Evolutionary conservation across 2,113 vertebrate species (phyloP).

Genomic region (Zingel zingel): DNA sequence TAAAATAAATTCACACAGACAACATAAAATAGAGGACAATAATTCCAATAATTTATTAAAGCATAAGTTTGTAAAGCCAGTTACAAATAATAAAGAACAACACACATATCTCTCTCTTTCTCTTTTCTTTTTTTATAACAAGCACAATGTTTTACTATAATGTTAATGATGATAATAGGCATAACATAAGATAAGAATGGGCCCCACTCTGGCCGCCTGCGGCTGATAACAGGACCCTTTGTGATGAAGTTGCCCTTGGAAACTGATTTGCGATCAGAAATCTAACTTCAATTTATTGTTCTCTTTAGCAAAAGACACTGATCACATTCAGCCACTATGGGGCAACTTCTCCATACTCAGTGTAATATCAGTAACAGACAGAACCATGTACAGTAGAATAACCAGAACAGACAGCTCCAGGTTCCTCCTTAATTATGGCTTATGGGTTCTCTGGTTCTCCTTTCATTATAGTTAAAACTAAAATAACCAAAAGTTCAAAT

Average conservation of each 20-base stretch:
- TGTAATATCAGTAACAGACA: slow-evolving; percentile 76
- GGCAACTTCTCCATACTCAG: slow-evolving; percentile 66
- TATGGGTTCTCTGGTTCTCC: slow-evolving; percentile 48
- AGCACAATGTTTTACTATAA: slow-evolving; percentile 82
- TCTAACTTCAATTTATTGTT: not conserved
- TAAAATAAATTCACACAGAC: slow-evolving; percentile 39
- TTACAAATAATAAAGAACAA: slow-evolving; percentile 89
- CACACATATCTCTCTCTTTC: slow-evolving; percentile 79
- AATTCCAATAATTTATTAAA: slow-evolving; percentile 91
- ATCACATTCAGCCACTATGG: slow-evolving; percentile 49
- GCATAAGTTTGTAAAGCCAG: slow-evolving; percentile 92
- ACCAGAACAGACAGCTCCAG: slow-evolving; percentile 64
- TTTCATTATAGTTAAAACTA: slow-evolving; percentile 38
- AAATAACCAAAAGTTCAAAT: slow-evolving; percentile 42
- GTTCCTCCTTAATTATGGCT: slow-evolving; percentile 64
- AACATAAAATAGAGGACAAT: slow-evolving; percentile 56
- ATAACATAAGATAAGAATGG: slow-evolving; percentile 79
- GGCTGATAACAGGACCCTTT: slow-evolving; percentile 87
- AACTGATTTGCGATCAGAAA: slow-evolving; percentile 57
- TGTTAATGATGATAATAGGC: slow-evolving; percentile 72
- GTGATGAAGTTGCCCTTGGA: slow-evolving; percentile 64
- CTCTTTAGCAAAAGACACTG: slow-evolving; percentile 5
- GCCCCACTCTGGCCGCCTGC: slow-evolving; percentile 91
- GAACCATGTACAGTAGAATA: slow-evolving; percentile 67
- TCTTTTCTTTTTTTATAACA: slow-evolving; percentile 79